phyloP scores from a whole-genome alignment of 1,140 invertebrate species.

The Aphis craccivora region DNA sequence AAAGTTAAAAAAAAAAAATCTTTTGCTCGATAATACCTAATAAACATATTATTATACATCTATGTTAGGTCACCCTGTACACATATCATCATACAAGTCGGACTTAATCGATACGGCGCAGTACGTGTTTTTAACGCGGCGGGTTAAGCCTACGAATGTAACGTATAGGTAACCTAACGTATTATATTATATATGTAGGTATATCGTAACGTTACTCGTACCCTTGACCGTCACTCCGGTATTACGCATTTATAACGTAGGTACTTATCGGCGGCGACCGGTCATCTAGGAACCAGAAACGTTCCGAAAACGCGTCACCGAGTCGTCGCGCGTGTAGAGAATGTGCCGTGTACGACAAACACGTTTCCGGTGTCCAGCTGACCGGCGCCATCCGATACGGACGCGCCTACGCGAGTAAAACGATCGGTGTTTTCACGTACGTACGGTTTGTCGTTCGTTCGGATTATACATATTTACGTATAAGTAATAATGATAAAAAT shows the following conservation, averaged over 20 bases:
- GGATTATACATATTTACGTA: not conserved
- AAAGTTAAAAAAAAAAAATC: not conserved
- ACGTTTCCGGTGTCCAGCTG: not conserved
- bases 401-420: not conserved
- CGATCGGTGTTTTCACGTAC: not conserved
- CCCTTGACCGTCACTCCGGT: not conserved
- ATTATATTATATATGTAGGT: not conserved
- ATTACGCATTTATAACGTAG: no score
- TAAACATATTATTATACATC: no score
- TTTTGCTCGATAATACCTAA: not conserved
- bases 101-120: not conserved
- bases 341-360: not conserved
- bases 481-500: not conserved
- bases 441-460: not conserved
- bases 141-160: not conserved
- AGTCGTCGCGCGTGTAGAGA: not conserved
- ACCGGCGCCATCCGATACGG: not conserved
- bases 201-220: not conserved
- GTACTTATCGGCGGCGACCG: not conserved
- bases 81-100: not conserved
- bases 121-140: not conserved
- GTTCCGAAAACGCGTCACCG: not conserved
- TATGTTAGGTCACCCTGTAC: not conserved
- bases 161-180: no score
- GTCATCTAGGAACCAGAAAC: conserved; percentile 1